Conservation (phyloP, 2,113 vertebrate species). For the Seriola rivoliana region DNA sequence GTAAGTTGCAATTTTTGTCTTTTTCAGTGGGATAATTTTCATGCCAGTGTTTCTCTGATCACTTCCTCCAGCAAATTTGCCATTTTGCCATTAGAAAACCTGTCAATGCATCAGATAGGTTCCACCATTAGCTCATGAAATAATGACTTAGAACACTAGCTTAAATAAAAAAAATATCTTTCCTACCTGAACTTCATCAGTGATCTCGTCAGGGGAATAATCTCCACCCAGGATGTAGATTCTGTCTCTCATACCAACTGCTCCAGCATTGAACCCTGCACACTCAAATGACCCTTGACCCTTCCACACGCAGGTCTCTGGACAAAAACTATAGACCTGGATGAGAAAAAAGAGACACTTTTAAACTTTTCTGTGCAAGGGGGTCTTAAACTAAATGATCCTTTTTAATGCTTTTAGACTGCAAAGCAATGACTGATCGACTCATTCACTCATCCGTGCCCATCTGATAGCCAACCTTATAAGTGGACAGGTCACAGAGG, state of each 20-base stretch:
- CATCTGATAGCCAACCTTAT: constrained; percentile 83
- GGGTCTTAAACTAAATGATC: not conserved
- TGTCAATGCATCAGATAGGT: too few relatives aligned
- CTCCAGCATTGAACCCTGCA: constrained; percentile 97
- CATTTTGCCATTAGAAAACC: not conserved
- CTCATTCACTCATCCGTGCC: constrained; percentile 9
- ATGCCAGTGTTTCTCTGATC: too few relatives aligned
- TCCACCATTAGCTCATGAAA: not conserved
- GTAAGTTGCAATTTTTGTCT: too few relatives aligned
- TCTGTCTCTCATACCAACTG: constrained; percentile 92
- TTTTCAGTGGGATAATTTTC: too few relatives aligned
- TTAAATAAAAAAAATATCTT: not conserved
- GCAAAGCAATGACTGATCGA: not conserved
- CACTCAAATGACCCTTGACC: constrained; percentile 97
- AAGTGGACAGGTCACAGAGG: constrained; percentile 97
- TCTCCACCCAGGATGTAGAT: constrained; percentile 98
- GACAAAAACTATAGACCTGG: constrained; percentile 95
- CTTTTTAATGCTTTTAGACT: not conserved
- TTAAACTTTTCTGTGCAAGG: not conserved
- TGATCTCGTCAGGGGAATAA: constrained; percentile 97
- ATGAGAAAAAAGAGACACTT: constrained; percentile 1
- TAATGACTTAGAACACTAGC: not conserved
- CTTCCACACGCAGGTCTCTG: constrained; percentile 95
- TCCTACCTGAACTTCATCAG: constrained; percentile 90
- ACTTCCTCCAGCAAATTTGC: not conserved